These are phyloP conservation scores for Cinclus cinclus DNA, from an alignment of 2,113 vertebrate species.

Conservation along the genomic window DNA sequence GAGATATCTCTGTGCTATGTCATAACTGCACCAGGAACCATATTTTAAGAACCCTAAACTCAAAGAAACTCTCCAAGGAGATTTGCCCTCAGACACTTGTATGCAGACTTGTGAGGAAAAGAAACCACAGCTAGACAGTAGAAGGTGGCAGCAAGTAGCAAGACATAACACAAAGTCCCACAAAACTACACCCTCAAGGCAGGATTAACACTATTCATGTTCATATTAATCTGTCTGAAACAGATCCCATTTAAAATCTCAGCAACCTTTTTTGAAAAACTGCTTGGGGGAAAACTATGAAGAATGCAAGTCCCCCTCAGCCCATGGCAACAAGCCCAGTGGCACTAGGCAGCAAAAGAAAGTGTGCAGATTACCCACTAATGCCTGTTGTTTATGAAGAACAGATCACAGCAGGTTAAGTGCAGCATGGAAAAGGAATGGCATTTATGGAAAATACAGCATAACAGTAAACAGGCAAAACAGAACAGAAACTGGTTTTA, in stretches of 20 bases:
- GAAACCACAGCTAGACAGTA: not conserved
- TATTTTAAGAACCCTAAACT: not conserved
- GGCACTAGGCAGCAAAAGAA: conserved; percentile 49
- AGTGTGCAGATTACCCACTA: conserved; percentile 49
- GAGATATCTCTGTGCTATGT: not conserved
- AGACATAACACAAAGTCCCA: not conserved
- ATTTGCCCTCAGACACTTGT: not conserved
- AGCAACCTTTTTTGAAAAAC: conserved; percentile 30
- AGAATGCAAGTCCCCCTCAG: conserved; percentile 47
- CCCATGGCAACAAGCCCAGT: conserved; percentile 58
- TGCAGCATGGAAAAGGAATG: conserved; percentile 37
- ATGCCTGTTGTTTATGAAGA: conserved; percentile 54
- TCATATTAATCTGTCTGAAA: conserved; percentile 46
- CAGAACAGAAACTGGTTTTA: conserved; percentile 10
- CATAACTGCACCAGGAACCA: not conserved
- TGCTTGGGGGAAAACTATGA: conserved; percentile 27
- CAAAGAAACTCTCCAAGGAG: not conserved
- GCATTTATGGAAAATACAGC: conserved; percentile 58
- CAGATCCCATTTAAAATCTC: not conserved
- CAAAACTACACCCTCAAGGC: not conserved
- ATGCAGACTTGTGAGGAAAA: not conserved
- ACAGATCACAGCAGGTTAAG: conserved; percentile 68
- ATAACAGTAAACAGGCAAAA: conserved; percentile 11
- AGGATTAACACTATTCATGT: conserved; percentile 11
- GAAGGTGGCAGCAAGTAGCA: not conserved